Percentiles rank a stretch among this genome's conserved stretches.
Evolutionary conservation across 1,140 invertebrate species (phyloP).

Genomic region (Gryllus bimaculatus): DNA sequence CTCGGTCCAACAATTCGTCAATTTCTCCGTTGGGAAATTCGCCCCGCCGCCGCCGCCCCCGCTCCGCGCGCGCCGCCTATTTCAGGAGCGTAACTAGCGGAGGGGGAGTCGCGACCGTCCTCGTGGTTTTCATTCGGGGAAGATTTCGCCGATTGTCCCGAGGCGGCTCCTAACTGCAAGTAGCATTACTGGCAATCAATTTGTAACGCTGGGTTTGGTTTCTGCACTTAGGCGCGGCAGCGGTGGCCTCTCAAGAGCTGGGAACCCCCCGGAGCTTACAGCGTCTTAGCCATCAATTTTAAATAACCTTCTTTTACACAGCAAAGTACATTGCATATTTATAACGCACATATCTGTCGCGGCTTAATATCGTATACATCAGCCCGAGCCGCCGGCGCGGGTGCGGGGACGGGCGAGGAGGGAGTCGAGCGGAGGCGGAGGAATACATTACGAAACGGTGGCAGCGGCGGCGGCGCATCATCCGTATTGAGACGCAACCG

Average conservation of each 20-base stretch:
- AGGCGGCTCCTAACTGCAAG: not conserved
- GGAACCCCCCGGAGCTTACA: not conserved
- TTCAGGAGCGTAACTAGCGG: not conserved
- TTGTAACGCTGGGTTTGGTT: not conserved
- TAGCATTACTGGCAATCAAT: not conserved
- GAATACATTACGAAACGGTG: constrained; percentile 5
- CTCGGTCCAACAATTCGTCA: not conserved
- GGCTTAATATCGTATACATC: not conserved
- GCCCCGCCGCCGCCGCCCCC: too few relatives aligned
- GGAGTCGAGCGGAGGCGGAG: not conserved
- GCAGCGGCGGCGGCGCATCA: not conserved
- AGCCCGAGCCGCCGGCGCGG: not conserved
- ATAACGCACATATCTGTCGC: not conserved
- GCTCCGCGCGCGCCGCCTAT: not conserved
- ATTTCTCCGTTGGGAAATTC: not conserved
- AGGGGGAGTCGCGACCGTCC: not conserved
- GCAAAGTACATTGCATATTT: constrained; percentile 5
- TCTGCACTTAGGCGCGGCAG: not conserved
- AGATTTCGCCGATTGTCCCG: not conserved
- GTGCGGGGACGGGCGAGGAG: not conserved
- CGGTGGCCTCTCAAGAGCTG: not conserved
- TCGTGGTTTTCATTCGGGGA: not conserved
- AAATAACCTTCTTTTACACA: constrained; percentile 1
- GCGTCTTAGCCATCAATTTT: not conserved
- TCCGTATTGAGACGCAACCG: not conserved